Evolutionary conservation across 2,888 invertebrate species (phyloP), one percentile per base, ranked within the genome.

Genomic region (Machimus rusticus): DNA sequence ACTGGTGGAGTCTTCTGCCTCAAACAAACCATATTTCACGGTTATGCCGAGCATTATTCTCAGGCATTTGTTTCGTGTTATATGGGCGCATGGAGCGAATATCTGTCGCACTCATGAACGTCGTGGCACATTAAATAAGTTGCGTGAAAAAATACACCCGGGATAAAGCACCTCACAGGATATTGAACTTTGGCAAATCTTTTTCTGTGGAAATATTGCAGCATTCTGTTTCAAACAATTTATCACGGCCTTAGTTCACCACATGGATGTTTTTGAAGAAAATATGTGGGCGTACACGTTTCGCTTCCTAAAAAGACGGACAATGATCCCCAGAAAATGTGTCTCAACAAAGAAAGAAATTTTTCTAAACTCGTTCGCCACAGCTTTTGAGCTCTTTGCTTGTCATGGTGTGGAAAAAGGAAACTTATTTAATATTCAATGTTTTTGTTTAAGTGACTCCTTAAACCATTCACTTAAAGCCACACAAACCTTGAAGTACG

Each of bases 41-140:
- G 81, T 81, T 81, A 81, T 81, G 57, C 37, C 31, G 55, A 81
- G 81, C 81, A 81, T 81, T 81, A 81, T 81, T 81, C 55, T 81
- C 34, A 51, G 28, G 34, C 81, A 81, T 81, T 81, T 81, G 81
- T 81, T 55, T 81, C 9, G 43, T 39, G 43, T n/a, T 78, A 46
- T 78, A 39, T 78, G 43, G 43, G 43, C 39, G 23, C 19, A 81
- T 12, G 81, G 39, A 51, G 16, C 81, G 39, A 81, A 31, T 39
- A 51, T 81, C 55, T 81, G 81, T 81, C 55, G 81, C 55, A 55
- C 81, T 55, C 23, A 2, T 81, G 55, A 81, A n/a, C 55, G n/a
- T 55, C 55, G 16, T 55, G n/a, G 31, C 55, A 81, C 81, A 55
- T 81, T 81, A 55, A 51, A 55, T 55, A 55, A 55, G 55, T 81